Percentiles rank a stretch among this genome's conserved stretches.
Conservation (phyloP, 2,113 vertebrate genomes). For the Mastomys natalensis region DNA sequence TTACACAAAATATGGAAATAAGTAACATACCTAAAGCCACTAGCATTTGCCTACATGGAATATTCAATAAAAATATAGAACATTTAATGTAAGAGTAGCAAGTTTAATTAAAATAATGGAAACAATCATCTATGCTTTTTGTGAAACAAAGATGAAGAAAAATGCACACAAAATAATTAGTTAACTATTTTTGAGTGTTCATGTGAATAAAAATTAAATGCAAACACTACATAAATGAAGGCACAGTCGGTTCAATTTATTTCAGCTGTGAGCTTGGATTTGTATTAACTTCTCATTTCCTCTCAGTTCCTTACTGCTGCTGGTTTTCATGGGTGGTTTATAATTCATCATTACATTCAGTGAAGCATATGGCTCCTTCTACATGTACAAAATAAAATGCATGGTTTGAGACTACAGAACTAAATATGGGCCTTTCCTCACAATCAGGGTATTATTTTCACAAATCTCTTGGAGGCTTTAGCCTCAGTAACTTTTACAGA, state of each 20-base stretch:
- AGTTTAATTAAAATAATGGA: background rate
- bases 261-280: slow-evolving; percentile 17
- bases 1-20: background rate
- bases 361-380: slow-evolving; percentile 68
- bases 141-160: slow-evolving; percentile 9
- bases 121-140: background rate
- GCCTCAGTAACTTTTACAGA: slow-evolving; percentile 24
- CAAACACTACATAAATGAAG: background rate
- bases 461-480: slow-evolving; percentile 20
- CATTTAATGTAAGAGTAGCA: background rate
- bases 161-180: background rate
- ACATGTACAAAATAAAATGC: slow-evolving; percentile 54
- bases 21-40: background rate
- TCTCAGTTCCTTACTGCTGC: background rate
- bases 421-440: slow-evolving; percentile 38
- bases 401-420: slow-evolving; percentile 37
- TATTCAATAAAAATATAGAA: background rate
- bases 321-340: slow-evolving; percentile 62
- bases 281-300: slow-evolving; percentile 24
- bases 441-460: slow-evolving; percentile 49
- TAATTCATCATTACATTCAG: slow-evolving; percentile 64
- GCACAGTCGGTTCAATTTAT: background rate
- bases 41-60: background rate
- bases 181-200: background rate
- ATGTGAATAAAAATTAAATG: slow-evolving; percentile 22